A percentile compares a stretch with the other conserved stretches of the same genome.
Conservation (phyloP, 2,888 invertebrate genomes). For the Dicyrtoma fusca region DNA sequence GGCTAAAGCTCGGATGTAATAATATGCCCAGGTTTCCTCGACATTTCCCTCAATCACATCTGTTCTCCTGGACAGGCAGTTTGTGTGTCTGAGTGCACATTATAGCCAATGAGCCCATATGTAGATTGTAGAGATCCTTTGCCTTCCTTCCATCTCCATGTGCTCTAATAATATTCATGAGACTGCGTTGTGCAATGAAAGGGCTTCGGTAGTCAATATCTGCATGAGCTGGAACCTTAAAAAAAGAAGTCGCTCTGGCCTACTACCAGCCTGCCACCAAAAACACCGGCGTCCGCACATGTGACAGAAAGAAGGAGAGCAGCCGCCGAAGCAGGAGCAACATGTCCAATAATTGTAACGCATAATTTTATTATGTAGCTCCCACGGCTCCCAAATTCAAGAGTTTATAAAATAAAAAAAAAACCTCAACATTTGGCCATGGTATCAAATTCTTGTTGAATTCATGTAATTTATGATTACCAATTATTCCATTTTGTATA, state of each 20-base stretch:
- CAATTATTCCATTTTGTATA: neutral
- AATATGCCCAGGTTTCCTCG: neutral
- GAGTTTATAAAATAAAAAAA: slow-evolving; percentile 13
- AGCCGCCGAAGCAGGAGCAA: too few relatives aligned
- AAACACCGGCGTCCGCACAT: too few relatives aligned
- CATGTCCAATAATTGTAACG: too few relatives aligned
- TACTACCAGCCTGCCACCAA: too few relatives aligned
- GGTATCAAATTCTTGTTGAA: slow-evolving; percentile 11
- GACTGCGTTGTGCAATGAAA: neutral
- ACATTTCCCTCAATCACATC: slow-evolving; percentile 18
- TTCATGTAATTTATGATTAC: neutral
- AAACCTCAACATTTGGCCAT: slow-evolving; percentile 16
- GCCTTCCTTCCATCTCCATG: neutral
- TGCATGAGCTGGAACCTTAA: too few relatives aligned
- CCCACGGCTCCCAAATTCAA: neutral
- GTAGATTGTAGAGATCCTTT: neutral
- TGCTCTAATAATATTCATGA: neutral
- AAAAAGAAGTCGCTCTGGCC: too few relatives aligned
- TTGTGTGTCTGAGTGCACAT: too few relatives aligned
- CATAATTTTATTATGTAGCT: too few relatives aligned
- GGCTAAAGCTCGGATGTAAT: neutral
- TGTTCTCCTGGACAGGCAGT: slow-evolving; percentile 7
- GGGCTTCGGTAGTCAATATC: too few relatives aligned
- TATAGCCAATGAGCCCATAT: neutral
- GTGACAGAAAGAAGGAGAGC: too few relatives aligned